phyloP scores from a whole-genome alignment of 2,113 vertebrate genomes.

The Propithecus coquereli region DNA sequence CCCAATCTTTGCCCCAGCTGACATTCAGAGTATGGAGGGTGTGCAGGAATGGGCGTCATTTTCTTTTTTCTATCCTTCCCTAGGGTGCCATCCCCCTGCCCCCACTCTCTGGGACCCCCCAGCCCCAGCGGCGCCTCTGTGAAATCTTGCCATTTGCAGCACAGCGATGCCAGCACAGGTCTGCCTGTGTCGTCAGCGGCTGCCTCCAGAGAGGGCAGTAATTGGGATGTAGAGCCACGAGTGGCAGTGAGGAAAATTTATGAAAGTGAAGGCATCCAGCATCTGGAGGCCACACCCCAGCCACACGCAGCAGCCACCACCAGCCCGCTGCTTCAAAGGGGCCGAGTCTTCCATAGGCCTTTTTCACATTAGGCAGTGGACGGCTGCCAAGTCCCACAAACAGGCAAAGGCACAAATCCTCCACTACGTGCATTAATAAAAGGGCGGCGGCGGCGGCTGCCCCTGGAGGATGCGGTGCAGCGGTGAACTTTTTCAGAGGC shows the following conservation, averaged over 20 bases:
- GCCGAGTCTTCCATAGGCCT: slow-evolving; percentile 52
- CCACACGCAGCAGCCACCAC: slow-evolving; percentile 44
- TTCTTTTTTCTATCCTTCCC: not conserved
- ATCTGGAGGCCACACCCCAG: slow-evolving; percentile 70
- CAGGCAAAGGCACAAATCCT: slow-evolving; percentile 58
- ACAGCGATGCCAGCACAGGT: rapidly evolving
- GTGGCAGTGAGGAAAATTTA: slow-evolving; percentile 50
- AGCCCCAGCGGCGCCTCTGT: not conserved
- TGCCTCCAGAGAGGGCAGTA: not conserved
- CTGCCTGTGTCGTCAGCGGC: rapidly evolving
- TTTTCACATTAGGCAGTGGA: slow-evolving; percentile 76
- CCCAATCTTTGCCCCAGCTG: not conserved
- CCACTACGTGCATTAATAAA: slow-evolving; percentile 11
- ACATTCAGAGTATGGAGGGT: not conserved
- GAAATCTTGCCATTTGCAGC: not conserved
- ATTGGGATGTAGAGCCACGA: not conserved
- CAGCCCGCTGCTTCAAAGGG: slow-evolving; percentile 76
- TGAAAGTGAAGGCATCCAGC: slow-evolving; percentile 65
- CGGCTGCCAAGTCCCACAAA: slow-evolving; percentile 70
- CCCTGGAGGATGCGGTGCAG: not conserved
- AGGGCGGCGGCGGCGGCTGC: not conserved
- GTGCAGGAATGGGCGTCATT: rapidly evolving
- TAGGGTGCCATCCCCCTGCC: not conserved
- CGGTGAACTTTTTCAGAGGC: slow-evolving; percentile 69
- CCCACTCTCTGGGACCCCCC: rapidly evolving